Percentiles rank a stretch among this genome's conserved stretches.
Conservation (phyloP, 2,113 vertebrate genomes). For the Anarrhichthys ocellatus region DNA sequence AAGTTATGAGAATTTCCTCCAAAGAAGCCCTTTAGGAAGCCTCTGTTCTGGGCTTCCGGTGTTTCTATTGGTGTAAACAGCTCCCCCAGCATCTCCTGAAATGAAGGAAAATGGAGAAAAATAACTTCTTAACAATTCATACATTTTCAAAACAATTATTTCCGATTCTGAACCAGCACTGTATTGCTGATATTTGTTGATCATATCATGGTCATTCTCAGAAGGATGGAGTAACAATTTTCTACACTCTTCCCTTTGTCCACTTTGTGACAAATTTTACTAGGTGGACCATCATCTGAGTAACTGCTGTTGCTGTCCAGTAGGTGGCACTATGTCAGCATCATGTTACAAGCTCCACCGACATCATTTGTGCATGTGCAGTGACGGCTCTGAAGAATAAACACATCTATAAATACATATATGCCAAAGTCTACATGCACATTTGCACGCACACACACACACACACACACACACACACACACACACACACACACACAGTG, state of each 20-base stretch:
- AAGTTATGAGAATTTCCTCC: conserved; percentile 94
- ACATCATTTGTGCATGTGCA: conserved; percentile 5
- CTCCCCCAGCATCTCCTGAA: conserved; percentile 97
- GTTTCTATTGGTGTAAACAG: conserved; percentile 96
- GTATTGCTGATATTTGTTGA: not conserved
- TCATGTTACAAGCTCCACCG: not conserved
- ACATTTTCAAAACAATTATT: not conserved
- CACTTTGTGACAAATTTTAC: not conserved
- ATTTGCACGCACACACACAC: not conserved
- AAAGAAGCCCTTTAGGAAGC: conserved; percentile 97
- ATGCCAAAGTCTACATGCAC: not conserved
- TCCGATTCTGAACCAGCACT: not conserved
- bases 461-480: not conserved
- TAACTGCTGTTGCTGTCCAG: conserved; percentile 38
- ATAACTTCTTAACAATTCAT: not conserved
- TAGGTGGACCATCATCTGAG: not conserved
- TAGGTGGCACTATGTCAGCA: conserved; percentile 67
- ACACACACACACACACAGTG: not conserved
- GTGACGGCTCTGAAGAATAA: conserved; percentile 10
- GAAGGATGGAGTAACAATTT: not conserved
- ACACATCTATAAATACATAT: not conserved
- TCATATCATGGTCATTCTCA: not conserved
- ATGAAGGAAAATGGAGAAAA: conserved; percentile 2
- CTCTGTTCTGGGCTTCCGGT: conserved; percentile 97
- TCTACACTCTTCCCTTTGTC: not conserved